Percentiles rank a stretch among this genome's conserved stretches.
Conservation (phyloP, 1,140 invertebrate species). For the Stenopsyche tienmushanensis region DNA sequence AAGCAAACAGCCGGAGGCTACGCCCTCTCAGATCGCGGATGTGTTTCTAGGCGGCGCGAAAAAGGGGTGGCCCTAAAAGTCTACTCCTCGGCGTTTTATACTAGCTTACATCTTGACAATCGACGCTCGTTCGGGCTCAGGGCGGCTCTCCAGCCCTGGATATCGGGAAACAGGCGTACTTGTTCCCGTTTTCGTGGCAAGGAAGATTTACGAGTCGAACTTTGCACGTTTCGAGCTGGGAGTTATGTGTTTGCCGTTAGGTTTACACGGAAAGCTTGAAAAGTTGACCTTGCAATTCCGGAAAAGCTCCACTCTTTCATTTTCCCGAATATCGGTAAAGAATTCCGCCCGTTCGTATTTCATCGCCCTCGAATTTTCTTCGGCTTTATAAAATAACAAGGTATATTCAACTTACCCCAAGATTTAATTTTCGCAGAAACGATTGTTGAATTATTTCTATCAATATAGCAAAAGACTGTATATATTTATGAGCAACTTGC, state of each 20-base stretch:
- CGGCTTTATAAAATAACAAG: no score
- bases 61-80: background rate
- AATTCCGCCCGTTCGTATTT: no score
- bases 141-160: background rate
- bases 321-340: background rate
- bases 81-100: background rate
- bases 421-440: no score
- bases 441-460: no score
- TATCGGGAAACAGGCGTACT: no score
- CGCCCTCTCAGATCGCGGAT: background rate
- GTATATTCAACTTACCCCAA: no score
- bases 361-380: no score
- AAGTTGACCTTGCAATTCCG: conserved; percentile 13
- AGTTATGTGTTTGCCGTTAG: conserved; percentile 1
- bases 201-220: conserved; percentile 19
- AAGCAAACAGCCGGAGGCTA: conserved; percentile 20
- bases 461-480: no score
- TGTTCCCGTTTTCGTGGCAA: conserved; percentile 1
- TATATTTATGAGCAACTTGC: no score
- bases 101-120: conserved; percentile 7
- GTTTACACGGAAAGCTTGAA: conserved; percentile 3
- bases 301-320: background rate
- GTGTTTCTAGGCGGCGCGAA: background rate
- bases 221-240: background rate
- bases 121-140: background rate